phyloP scores from a whole-genome alignment of 2,113 vertebrate species.

The Zosterops borbonicus region DNA sequence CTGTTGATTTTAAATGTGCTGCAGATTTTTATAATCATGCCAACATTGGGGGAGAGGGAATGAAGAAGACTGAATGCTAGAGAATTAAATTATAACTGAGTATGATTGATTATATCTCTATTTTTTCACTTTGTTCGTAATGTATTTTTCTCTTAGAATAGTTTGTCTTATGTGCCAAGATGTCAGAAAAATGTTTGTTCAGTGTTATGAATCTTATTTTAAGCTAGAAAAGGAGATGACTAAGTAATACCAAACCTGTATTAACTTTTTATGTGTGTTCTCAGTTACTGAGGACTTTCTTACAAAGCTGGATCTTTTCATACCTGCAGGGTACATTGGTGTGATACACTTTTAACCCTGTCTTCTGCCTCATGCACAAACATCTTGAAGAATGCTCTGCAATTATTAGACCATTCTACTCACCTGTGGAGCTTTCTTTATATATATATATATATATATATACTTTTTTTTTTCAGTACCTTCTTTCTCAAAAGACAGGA shows the following conservation, averaged over 20 bases:
- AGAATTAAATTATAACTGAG: not conserved
- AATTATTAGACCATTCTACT: not conserved
- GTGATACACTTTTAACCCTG: not conserved
- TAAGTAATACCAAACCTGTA: not conserved
- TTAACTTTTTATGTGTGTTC: not conserved
- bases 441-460: not conserved
- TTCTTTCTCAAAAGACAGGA: not conserved
- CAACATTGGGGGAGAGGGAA: accelerated
- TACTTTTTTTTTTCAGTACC: not conserved
- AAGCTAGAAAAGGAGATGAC: not conserved
- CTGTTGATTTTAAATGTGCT: not conserved
- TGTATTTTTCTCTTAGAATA: not conserved
- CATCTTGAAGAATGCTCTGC: not conserved
- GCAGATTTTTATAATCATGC: not conserved
- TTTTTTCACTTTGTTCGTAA: not conserved
- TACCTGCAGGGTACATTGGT: not conserved
- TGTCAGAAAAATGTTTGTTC: not conserved
- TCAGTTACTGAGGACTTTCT: not conserved
- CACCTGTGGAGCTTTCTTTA: not conserved
- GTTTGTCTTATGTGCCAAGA: not conserved
- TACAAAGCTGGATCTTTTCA: not conserved
- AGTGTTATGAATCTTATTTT: not conserved
- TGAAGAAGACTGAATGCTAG: not conserved
- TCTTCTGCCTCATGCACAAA: not conserved
- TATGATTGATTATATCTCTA: not conserved